A percentile compares a stretch with the other conserved stretches of the same genome.
phyloP scores from a whole-genome alignment of 1,140 invertebrate species.

The Drusus annulatus region DNA sequence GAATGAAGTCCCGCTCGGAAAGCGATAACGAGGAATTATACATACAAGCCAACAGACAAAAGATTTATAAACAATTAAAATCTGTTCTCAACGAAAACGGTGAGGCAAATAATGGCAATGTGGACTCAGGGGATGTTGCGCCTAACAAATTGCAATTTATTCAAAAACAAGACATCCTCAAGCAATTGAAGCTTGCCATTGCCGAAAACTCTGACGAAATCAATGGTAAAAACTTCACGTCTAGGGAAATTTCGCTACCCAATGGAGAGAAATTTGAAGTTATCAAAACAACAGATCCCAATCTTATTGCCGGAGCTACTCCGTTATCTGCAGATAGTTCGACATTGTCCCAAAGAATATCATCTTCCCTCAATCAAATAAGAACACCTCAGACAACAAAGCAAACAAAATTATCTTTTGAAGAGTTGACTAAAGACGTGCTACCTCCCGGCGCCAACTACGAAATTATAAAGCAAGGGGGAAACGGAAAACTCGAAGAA shows the following conservation, averaged over 20 bases:
- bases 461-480: constrained; percentile 82
- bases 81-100: constrained; percentile 68
- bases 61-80: constrained; percentile 71
- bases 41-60: constrained; percentile 68
- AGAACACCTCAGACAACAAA: constrained; percentile 64
- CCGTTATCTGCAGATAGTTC: constrained; percentile 66
- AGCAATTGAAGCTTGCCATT: constrained; percentile 80
- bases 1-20: constrained; percentile 66
- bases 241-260: constrained; percentile 79
- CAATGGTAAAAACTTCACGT: constrained; percentile 78
- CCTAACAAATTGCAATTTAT: constrained; percentile 61
- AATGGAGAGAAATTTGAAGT: constrained; percentile 84
- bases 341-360: constrained; percentile 65
- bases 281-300: constrained; percentile 77
- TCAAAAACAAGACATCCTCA: constrained; percentile 74
- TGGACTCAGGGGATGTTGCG: constrained; percentile 65
- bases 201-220: constrained; percentile 77
- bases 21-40: constrained; percentile 64
- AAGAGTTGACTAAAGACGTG: constrained; percentile 83
- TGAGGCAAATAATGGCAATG: constrained; percentile 67
- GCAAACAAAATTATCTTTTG: constrained; percentile 71
- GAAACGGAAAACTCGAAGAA: constrained; percentile 80
- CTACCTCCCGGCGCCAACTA: constrained; percentile 84
- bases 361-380: constrained; percentile 63
- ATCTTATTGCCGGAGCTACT: constrained; percentile 72